A percentile compares a stretch with the other conserved stretches of the same genome.
Conservation (phyloP, 2,888 invertebrate species). For the Torymus texanus region DNA sequence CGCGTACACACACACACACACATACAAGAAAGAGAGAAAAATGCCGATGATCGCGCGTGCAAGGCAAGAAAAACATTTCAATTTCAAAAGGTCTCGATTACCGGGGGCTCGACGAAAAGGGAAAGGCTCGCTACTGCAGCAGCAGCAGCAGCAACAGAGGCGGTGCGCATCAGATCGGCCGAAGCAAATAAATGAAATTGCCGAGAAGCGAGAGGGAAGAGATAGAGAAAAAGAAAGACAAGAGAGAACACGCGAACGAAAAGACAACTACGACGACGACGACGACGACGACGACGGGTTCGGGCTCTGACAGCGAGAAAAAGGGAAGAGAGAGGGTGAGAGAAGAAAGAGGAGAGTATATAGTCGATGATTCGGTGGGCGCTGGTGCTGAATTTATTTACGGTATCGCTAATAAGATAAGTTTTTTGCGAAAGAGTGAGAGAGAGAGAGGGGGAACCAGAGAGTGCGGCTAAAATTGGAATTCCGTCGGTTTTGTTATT, state of each 20-base stretch:
- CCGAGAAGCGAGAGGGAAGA: background rate
- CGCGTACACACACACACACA: too few species aligned
- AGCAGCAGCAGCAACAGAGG: background rate
- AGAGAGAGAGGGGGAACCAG: too few species aligned
- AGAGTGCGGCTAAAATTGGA: background rate
- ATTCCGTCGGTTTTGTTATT: background rate
- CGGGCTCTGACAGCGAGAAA: slow-evolving; percentile 25
- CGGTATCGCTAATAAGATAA: slow-evolving; percentile 31
- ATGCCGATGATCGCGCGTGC: slow-evolving; percentile 20
- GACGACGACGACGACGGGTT: slow-evolving; percentile 18
- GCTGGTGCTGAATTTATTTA: slow-evolving; percentile 41
- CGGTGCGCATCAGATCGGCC: slow-evolving; percentile 32
- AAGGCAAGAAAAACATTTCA: slow-evolving; percentile 48
- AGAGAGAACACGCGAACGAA: background rate
- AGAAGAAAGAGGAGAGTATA: background rate
- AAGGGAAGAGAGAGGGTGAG: slow-evolving; percentile 6
- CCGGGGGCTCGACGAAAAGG: slow-evolving; percentile 40
- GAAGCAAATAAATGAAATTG: slow-evolving; percentile 55
- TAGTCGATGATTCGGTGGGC: slow-evolving; percentile 7
- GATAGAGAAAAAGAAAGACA: slow-evolving; percentile 1
- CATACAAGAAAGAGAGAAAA: slow-evolving; percentile 9
- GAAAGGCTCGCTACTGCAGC: slow-evolving; percentile 5
- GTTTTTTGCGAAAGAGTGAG: background rate
- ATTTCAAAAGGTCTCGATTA: slow-evolving; percentile 48
- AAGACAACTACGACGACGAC: background rate